Conservation (phyloP, 2,888 invertebrate species). For the Dendrolimus pini region DNA sequence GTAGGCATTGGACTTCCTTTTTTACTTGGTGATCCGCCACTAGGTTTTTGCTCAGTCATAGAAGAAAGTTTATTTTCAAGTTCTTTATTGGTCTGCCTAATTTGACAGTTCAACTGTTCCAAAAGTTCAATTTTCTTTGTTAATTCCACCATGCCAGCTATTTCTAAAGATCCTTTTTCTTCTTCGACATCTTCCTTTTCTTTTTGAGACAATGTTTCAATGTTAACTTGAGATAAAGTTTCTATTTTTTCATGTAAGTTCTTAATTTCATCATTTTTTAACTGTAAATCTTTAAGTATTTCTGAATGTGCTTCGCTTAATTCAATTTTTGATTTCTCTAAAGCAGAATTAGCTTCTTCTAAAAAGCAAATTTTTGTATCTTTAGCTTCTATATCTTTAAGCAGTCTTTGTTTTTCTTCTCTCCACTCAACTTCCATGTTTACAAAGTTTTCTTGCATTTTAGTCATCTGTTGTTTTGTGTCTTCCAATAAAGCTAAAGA, state of each 20-base stretch:
- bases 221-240: conserved; percentile 25
- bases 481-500: conserved; percentile 85
- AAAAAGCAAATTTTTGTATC: conserved; percentile 73
- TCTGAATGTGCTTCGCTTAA: conserved; percentile 73
- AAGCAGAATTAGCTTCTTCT: conserved; percentile 73
- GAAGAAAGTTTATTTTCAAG: conserved; percentile 68
- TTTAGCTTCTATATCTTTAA: conserved; percentile 73
- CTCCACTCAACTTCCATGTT: conserved; percentile 83
- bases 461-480: conserved; percentile 86
- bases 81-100: conserved; percentile 71
- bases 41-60: conserved; percentile 36
- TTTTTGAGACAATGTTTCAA: conserved; percentile 20
- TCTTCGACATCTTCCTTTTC: conserved; percentile 61
- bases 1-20: conserved; percentile 56
- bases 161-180: conserved; percentile 77
- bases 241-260: conserved; percentile 49
- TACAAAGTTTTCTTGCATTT: conserved; percentile 87
- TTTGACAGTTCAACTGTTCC: conserved; percentile 68
- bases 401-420: conserved; percentile 77
- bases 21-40: conserved; percentile 39
- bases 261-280: conserved; percentile 58
- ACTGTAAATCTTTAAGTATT: conserved; percentile 69
- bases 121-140: conserved; percentile 70
- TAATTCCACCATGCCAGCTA: conserved; percentile 56
- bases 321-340: conserved; percentile 66